Evolutionary conservation across 1,140 invertebrate species (phyloP).

Genomic region (Luehdorfia chinensis): DNA sequence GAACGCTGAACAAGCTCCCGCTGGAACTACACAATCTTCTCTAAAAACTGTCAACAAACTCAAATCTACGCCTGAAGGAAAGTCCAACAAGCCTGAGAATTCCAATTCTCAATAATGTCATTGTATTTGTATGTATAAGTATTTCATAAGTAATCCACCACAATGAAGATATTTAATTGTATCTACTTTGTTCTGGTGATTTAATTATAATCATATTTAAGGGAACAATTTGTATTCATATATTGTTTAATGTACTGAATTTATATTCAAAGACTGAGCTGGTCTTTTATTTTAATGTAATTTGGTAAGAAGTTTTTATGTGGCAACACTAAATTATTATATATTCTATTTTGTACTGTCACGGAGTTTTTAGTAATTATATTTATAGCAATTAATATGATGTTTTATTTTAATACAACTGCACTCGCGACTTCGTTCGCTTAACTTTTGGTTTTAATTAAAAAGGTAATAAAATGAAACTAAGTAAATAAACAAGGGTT

Average conservation of each 20-base stretch:
- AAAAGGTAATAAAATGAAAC: too few species aligned
- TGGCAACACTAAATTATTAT: neutral
- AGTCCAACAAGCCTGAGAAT: conserved; percentile 38
- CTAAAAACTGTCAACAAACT: conserved; percentile 76
- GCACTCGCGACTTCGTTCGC: too few species aligned
- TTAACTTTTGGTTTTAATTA: too few species aligned
- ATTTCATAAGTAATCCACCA: conserved; percentile 14
- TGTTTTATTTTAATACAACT: too few species aligned
- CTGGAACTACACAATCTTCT: conserved; percentile 68
- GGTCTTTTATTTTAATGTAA: conserved; percentile 2
- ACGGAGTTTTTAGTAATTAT: neutral
- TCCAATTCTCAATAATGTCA: conserved; percentile 21
- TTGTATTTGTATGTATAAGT: conserved; percentile 16
- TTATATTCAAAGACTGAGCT: neutral
- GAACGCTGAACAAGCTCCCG: conserved; percentile 4
- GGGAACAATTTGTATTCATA: conserved; percentile 15
- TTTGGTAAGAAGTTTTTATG: neutral
- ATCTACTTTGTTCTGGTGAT: conserved; percentile 13
- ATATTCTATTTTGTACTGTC: neutral
- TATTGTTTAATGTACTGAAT: conserved; percentile 13
- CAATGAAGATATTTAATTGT: conserved; percentile 4
- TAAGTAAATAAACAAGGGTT: too few species aligned
- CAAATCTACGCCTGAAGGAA: conserved; percentile 56
- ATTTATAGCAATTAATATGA: too few species aligned
- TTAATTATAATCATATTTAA: conserved; percentile 2